phyloP scores from a whole-genome alignment of 2,797 vertebrate species.

The Pseudocheirus occidentalis region DNA sequence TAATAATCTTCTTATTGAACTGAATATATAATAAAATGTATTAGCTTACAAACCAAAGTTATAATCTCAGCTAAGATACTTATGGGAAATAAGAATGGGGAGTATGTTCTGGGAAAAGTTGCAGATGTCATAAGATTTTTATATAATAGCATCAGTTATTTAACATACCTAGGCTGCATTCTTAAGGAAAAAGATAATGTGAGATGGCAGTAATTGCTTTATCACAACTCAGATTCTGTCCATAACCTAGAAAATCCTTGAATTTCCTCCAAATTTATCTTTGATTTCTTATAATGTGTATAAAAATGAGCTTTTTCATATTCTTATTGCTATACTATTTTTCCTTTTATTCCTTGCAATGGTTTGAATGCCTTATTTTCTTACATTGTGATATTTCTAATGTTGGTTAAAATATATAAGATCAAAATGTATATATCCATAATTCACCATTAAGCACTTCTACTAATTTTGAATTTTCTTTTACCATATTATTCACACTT shows the following conservation, averaged over 20 bases:
- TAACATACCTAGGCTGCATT: background rate
- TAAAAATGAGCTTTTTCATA: constrained; percentile 1
- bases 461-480: constrained; percentile 7
- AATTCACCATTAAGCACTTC: constrained; percentile 24
- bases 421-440: background rate
- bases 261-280: background rate
- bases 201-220: background rate
- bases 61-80: background rate
- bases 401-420: background rate
- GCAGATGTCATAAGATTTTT: background rate
- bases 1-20: background rate
- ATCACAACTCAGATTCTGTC: background rate
- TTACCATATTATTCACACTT: background rate
- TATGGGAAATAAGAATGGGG: background rate
- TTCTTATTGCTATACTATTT: background rate
- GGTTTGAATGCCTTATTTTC: constrained; percentile 1
- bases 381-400: constrained; percentile 26
- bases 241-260: background rate
- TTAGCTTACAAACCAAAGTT: background rate
- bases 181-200: background rate
- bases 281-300: background rate
- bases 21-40: background rate
- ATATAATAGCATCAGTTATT: background rate
- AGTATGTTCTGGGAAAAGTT: background rate
- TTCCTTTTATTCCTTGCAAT: background rate